Percentiles rank a stretch among this genome's conserved stretches.
Evolutionary conservation across 2,888 invertebrate species (phyloP).

Genomic region (Cecidostiba fungosa): DNA sequence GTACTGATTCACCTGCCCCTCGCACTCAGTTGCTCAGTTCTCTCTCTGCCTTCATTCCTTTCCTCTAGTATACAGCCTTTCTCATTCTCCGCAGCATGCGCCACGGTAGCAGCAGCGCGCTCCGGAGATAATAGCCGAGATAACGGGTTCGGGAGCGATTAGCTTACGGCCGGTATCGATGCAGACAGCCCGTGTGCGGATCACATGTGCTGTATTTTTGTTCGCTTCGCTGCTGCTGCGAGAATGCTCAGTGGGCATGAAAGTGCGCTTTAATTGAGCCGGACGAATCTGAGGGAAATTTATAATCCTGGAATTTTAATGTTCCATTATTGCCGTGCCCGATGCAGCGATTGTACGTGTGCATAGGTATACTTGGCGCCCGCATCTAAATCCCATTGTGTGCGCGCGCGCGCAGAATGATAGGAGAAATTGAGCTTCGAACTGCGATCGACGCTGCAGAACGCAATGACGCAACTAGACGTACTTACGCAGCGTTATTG

Average conservation of each 20-base stretch:
- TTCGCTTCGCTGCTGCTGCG: no score
- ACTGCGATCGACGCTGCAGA: neutral
- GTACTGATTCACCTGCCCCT: constrained; percentile 39
- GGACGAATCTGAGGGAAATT: neutral
- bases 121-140: constrained; percentile 34
- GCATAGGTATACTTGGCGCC: no score
- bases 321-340: no score
- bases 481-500: neutral
- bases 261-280: constrained; percentile 24
- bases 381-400: constrained; percentile 20
- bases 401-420: neutral
- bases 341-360: no score
- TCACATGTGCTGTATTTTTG: no score
- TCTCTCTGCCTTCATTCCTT: neutral
- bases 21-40: neutral
- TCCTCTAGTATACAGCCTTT: neutral
- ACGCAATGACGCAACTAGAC: neutral
- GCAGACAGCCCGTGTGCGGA: neutral
- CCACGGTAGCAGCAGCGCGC: constrained; percentile 20
- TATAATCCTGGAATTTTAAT: constrained; percentile 40
- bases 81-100: neutral
- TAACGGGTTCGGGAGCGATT: constrained; percentile 22
- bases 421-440: neutral
- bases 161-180: constrained; percentile 24
- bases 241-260: no score